These are phyloP conservation scores for Lagodon rhomboides DNA, from an alignment of 2,797 vertebrate species.

Conservation along the genomic window DNA sequence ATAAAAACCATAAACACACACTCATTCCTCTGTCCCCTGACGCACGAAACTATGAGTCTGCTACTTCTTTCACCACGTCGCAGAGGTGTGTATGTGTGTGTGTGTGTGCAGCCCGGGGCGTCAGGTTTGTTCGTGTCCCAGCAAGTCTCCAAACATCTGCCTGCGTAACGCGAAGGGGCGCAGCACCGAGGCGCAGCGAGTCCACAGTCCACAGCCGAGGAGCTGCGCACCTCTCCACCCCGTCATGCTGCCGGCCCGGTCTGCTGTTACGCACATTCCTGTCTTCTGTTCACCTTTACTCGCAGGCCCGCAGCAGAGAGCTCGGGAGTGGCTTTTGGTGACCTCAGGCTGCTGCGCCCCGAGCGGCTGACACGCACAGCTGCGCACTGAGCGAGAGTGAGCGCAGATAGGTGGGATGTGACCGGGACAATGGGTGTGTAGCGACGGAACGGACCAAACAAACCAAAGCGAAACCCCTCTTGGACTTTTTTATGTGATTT, in stretches of 20 bases:
- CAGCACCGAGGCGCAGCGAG: neutral
- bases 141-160: conserved; percentile 46
- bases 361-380: conserved; percentile 50
- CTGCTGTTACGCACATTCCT: conserved; percentile 24
- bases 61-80: neutral
- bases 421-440: conserved; percentile 73
- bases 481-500: neutral
- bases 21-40: too few relatives aligned
- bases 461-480: neutral
- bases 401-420: conserved; percentile 69
- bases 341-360: conserved; percentile 75
- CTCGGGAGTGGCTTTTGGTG: conserved; percentile 75
- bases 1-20: too few relatives aligned
- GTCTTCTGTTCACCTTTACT: conserved; percentile 52
- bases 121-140: conserved; percentile 44
- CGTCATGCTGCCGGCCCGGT: neutral
- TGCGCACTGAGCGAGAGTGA: conserved; percentile 58
- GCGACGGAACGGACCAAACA: conserved; percentile 50
- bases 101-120: neutral
- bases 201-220: too few relatives aligned
- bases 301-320: conserved; percentile 10
- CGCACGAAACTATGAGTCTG: neutral
- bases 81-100: neutral
- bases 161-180: neutral
- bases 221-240: neutral